Percentiles rank a stretch among this genome's conserved stretches.
These are phyloP conservation scores for Andrena hattorfiana DNA, from an alignment of 2,888 invertebrate genomes.

Conservation along the genomic window DNA sequence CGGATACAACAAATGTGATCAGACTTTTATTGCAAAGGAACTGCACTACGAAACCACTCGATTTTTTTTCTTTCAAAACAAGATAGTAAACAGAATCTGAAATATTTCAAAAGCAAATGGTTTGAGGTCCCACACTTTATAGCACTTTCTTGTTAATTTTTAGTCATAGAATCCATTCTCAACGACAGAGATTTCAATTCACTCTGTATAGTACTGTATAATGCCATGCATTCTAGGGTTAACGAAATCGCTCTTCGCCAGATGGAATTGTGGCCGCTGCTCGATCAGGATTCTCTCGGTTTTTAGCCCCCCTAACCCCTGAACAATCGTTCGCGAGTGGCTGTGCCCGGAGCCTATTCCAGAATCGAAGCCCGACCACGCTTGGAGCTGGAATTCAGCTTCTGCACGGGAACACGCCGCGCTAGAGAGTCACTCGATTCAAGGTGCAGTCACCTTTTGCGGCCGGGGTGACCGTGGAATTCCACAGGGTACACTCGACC, in stretches of 20 bases:
- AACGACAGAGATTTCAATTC: too few species aligned
- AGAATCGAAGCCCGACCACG: conserved; percentile 43
- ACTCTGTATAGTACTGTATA: too few species aligned
- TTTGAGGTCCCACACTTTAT: too few species aligned
- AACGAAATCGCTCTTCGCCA: background rate
- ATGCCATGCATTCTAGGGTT: background rate
- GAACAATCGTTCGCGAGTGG: conserved; percentile 30
- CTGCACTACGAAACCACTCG: too few species aligned
- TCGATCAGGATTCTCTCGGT: conserved; percentile 23
- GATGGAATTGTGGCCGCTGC: too few species aligned
- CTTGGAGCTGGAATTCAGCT: conserved; percentile 66
- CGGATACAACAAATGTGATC: too few species aligned
- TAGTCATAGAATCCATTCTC: too few species aligned
- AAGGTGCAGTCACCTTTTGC: conserved; percentile 81
- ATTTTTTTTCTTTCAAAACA: too few species aligned
- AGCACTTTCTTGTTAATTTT: too few species aligned
- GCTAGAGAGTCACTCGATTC: conserved; percentile 66
- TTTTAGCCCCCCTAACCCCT: background rate
- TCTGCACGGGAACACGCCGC: conserved; percentile 61
- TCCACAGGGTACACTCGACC: conserved; percentile 75
- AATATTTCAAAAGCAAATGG: too few species aligned
- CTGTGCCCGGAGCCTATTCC: conserved; percentile 35
- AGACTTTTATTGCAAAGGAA: too few species aligned
- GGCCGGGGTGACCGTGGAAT: conserved; percentile 75
- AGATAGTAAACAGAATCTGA: too few species aligned